These are phyloP conservation scores for Amblyopsis rosae DNA, from an alignment of 2,113 vertebrate genomes.

Conservation along the genomic window DNA sequence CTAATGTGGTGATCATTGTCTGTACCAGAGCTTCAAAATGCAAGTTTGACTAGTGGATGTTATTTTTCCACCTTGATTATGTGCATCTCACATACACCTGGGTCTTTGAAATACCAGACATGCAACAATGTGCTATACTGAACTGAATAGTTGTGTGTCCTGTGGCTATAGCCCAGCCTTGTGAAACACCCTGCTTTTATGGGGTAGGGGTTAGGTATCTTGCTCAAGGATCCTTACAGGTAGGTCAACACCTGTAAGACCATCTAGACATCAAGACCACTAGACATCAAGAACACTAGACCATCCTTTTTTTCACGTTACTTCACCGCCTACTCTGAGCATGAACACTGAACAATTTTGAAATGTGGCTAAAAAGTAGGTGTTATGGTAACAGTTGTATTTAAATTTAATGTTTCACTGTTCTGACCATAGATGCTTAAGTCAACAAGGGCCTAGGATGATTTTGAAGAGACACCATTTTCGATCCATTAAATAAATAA, in stretches of 20 bases:
- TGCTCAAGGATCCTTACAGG: too few species aligned
- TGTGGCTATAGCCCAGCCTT: too few species aligned
- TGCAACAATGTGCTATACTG: not conserved
- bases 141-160: not conserved
- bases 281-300: too few species aligned
- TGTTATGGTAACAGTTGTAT: too few species aligned
- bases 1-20: conserved; percentile 18
- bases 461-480: too few species aligned
- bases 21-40: not conserved
- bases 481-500: too few species aligned
- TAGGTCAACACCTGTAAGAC: not conserved
- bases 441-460: too few species aligned
- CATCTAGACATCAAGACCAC: not conserved
- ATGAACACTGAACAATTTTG: not conserved
- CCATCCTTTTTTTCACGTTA: too few species aligned
- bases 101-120: not conserved
- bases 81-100: not conserved
- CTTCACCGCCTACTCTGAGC: not conserved
- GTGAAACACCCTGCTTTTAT: not conserved
- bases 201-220: not conserved
- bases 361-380: too few species aligned
- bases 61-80: not conserved
- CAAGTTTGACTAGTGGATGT: too few species aligned
- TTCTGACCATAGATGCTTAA: too few species aligned
- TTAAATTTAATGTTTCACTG: too few species aligned